Evolutionary conservation across 1,140 invertebrate species (phyloP).

Genomic region (Calycopis cecrops): DNA sequence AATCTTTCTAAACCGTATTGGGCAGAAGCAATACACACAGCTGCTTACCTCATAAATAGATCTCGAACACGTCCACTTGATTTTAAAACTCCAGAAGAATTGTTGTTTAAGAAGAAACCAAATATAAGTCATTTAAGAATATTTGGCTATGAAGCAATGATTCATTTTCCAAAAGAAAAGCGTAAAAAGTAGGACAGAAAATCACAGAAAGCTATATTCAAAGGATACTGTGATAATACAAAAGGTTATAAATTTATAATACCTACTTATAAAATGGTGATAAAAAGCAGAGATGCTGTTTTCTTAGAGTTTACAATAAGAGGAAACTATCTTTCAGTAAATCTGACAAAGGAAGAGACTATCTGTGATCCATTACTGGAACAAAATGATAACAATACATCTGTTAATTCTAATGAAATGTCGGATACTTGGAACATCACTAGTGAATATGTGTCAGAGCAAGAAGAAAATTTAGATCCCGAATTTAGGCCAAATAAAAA

Average conservation of each 20-base stretch:
- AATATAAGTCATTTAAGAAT: background rate
- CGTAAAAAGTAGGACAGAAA: constrained; percentile 48
- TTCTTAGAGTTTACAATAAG: constrained; percentile 34
- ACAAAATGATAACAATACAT: background rate
- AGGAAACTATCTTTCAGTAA: constrained; percentile 20
- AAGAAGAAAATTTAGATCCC: background rate
- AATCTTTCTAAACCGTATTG: too few relatives aligned
- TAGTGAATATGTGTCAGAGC: background rate
- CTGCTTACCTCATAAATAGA: too few relatives aligned
- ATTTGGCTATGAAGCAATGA: constrained; percentile 31
- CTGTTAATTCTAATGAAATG: background rate
- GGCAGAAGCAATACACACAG: too few relatives aligned
- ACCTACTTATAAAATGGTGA: constrained; percentile 21
- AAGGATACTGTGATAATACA: constrained; percentile 30
- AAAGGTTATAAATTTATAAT: constrained; percentile 30
- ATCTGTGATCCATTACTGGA: constrained; percentile 8
- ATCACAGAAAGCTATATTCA: constrained; percentile 24
- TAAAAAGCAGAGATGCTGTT: constrained; percentile 33
- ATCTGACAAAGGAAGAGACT: background rate
- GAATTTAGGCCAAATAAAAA: background rate
- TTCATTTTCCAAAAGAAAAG: constrained; percentile 41
- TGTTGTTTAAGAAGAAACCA: background rate
- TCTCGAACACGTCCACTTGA: too few relatives aligned
- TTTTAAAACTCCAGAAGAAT: constrained; percentile 16
- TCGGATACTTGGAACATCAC: background rate